These are phyloP conservation scores for Drosophila diplacantha DNA, from an alignment of 2,888 invertebrate species.

Conservation along the genomic window DNA sequence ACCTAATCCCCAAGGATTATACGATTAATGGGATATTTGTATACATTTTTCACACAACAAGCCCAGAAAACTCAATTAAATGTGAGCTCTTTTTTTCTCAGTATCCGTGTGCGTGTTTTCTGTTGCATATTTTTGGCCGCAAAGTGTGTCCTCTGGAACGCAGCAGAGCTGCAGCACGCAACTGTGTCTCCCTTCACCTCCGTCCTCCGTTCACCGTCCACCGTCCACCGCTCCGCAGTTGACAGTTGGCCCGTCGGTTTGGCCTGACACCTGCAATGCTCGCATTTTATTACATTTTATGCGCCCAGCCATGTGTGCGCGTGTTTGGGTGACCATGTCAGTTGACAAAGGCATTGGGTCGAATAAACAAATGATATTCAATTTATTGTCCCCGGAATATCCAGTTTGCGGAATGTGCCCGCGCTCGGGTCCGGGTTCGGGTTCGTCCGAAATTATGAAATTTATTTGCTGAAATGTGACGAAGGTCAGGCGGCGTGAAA, in stretches of 20 bases:
- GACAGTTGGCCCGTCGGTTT: slow-evolving; percentile 65
- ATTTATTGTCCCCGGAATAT: slow-evolving; percentile 57
- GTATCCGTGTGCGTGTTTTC: slow-evolving; percentile 5
- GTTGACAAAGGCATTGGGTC: slow-evolving; percentile 65
- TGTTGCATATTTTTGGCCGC: slow-evolving; percentile 66
- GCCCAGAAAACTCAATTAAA: neutral
- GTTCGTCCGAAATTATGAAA: slow-evolving; percentile 24
- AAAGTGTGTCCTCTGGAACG: slow-evolving; percentile 63
- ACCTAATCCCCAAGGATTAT: neutral
- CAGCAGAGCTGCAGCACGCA: slow-evolving; percentile 3
- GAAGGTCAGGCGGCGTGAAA: slow-evolving; percentile 43
- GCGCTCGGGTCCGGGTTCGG: neutral
- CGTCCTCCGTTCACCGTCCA: slow-evolving; percentile 12
- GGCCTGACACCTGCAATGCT: slow-evolving; percentile 69
- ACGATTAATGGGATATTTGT: neutral
- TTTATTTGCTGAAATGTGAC: slow-evolving; percentile 28
- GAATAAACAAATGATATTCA: slow-evolving; percentile 72
- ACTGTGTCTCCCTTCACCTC: neutral
- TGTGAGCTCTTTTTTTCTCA: slow-evolving; percentile 5
- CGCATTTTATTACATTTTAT: slow-evolving; percentile 70
- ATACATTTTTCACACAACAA: neutral
- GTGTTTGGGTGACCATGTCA: slow-evolving; percentile 48
- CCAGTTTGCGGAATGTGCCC: slow-evolving; percentile 36
- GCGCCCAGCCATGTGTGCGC: slow-evolving; percentile 33
- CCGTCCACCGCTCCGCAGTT: slow-evolving; percentile 35